Evolutionary conservation across 2,113 vertebrate species (phyloP).

Genomic region (Carassius auratus): DNA sequence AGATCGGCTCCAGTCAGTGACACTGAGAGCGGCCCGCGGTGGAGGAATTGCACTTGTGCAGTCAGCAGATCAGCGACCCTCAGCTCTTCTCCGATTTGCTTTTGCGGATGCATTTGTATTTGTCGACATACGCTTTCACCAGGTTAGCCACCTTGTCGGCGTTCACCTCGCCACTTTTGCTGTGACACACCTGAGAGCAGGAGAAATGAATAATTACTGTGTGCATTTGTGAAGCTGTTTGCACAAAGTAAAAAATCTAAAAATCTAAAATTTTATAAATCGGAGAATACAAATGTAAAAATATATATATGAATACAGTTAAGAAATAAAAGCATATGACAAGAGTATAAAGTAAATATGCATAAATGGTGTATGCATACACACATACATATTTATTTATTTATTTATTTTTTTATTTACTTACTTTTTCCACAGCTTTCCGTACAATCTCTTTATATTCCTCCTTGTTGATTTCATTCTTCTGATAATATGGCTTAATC

Average conservation of each 20-base stretch:
- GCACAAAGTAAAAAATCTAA: not conserved
- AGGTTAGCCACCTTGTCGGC: slow-evolving; percentile 95
- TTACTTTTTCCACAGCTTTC: slow-evolving; percentile 96
- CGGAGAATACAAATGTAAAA: not conserved
- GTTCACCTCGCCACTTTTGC: slow-evolving; percentile 98
- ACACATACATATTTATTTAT: no score
- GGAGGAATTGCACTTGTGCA: slow-evolving; percentile 94
- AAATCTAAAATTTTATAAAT: no score
- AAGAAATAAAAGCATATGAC: not conserved
- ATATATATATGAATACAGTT: not conserved
- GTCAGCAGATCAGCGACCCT: slow-evolving; percentile 62
- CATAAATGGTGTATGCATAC: no score
- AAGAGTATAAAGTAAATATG: no score
- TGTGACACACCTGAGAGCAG: slow-evolving; percentile 88
- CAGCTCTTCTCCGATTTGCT: slow-evolving; percentile 76
- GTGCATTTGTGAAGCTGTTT: not conserved
- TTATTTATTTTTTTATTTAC: no score
- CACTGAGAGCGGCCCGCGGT: slow-evolving; percentile 63
- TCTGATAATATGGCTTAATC: slow-evolving; percentile 98
- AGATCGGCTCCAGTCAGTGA: slow-evolving; percentile 75
- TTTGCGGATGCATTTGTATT: slow-evolving; percentile 94
- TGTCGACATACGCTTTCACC: slow-evolving; percentile 97
- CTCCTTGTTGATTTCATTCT: slow-evolving; percentile 97
- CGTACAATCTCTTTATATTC: slow-evolving; percentile 98
- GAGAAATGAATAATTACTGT: not conserved